Base-by-base conservation (phyloP, 1,140 invertebrate genomes). In the Lycorma delicatula region DNA sequence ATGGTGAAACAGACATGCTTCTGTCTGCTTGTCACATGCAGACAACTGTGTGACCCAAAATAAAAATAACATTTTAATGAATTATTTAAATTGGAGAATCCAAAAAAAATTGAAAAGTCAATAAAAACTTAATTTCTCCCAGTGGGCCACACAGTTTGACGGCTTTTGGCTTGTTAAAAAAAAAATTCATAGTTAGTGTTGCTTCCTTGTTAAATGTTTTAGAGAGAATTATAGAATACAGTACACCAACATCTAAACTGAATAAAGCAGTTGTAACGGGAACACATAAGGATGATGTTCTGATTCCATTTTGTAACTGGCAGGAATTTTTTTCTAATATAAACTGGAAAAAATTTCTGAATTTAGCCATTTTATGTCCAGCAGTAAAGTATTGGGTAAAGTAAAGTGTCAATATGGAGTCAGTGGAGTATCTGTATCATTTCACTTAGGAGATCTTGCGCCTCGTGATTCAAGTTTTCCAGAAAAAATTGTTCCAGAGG, bases 21-120 rank as follows among this genome's bases (percentile, higher is more conserved):
- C 38, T 44, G 41, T n/a, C n/a, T n/a, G n/a, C n/a, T n/a, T n/a
- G n/a, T n/a, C n/a, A n/a, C 41, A 44, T 44, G 41, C 61, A 1
- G 61, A 62, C 18, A 62, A 62, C 41, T 62, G 54, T 56, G 38
- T 46, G 27, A 52, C 22, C 6, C 60, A 60, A 26, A 62, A 62
- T 44, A 62, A 58, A 48, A 62, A 62, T 16, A 54, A 54, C n/a
- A 54, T 54, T 23, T n/a, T 54, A 1, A 23, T 54, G 20, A 23
- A 22, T 23, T 44, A 54, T 25, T 41, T 54, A 7, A 20, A 27
- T 38, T 54, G 53, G 53, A 18, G 53, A 18, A 16, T 54, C 2
- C 13, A 44, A 44, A 20, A 18, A 12, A 54, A 20, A 41, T 41
- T n/a, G 41, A 54, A 23, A 26, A 54, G n/a, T 5, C 18, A 25